Base-by-base conservation (phyloP, 2,888 invertebrate species). In the Ichneumoninae sp. region DNA sequence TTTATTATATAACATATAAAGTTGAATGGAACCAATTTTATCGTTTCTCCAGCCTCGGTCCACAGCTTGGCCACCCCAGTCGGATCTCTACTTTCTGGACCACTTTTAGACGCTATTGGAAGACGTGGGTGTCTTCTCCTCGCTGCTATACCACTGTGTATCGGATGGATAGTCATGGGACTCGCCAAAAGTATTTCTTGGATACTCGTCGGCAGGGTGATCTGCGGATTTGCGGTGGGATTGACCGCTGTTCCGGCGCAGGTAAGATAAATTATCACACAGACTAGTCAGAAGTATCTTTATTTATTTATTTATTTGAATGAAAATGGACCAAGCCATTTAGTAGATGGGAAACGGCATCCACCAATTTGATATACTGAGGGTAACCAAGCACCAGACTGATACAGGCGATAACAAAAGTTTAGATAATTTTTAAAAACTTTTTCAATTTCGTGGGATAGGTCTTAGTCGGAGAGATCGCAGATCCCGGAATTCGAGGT, bases 51-150 rank as follows among this genome's bases (percentile, higher is more conserved):
- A 97, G 97, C 97, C 3, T 96, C 97, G 89, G 95, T 97, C 13
- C 97, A 97, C 91, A 97, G 97, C 40, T 95, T 97, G 78, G 97
- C 97, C 0, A 97, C 97, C 0, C 97, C 97, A 0, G 90, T 97
- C 0, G 97, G 97, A 0, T 96, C 97, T 0, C 94, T 97, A 89
- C 88, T 96, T 50, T 96, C 97, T 0, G 97, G 97, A 0, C 95
- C 96, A 0, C 93, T 97, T 71, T 96, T 97, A 94, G 97, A 97
- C 89, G 94, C 94, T 54, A 95, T 96, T 88, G 97, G 97, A 0
- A 94, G 97, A 79, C 95, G 95, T 84, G 94, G 95, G 40, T 95
- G 96, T 6, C 93, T 97, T 75, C 95, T 97, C 90, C 92, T 95
- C 1, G 95, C 96, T 54, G 95, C 96, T 0, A 89, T 96, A 66